Evolutionary conservation across 2,888 invertebrate species (phyloP), one percentile per base, ranked within the genome.

Genomic region (Alloscopus bannaensis): DNA sequence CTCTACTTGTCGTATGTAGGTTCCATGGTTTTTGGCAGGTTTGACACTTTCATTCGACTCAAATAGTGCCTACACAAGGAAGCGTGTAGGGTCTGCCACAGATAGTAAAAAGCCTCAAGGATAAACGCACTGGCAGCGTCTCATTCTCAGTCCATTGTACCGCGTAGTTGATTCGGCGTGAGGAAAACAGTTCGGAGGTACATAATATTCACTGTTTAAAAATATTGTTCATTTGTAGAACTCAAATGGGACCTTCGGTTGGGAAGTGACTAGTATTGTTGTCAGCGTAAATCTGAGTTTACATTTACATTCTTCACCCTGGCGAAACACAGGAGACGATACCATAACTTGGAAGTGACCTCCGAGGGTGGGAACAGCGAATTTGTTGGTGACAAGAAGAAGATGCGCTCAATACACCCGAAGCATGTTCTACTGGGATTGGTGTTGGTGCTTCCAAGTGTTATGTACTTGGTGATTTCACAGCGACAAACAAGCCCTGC

Each of bases 401-500:
- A 77, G 62, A 77, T 70, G 77, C 40, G 55, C 3, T 36, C 64
- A 2, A 13, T 52, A 16, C n/a, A 55, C 26, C 62, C 36, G 2
- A 69, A 68, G 60, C 59, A 77, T 77, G 77, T 70, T 20, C 55
- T 42, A 45, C 57, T 77, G 11, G 77, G 77, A 0, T 45, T 65
- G n/a, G 18, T 77, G 18, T 55, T 77, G 26, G 64, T 77, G 24
- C 57, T 77, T 8, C 77, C 77, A 45, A 77, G 70, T 45, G 31
- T 77, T 11, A 31, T 77, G 24, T 77, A 77, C 70, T 70, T 77
- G 70, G 77, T 57, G 18, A 57, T 77, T 24, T 77, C 77, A 36
- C 77, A 77, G 57, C 24, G 57, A n/a, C 55, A 62, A 26, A 3
- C 36, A 22, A 65, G 3, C 1, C 59, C 47, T 29, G 50, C 2